These are phyloP conservation scores for Euglossa dilemma DNA, from an alignment of 1,140 invertebrate genomes.

Conservation along the genomic window DNA sequence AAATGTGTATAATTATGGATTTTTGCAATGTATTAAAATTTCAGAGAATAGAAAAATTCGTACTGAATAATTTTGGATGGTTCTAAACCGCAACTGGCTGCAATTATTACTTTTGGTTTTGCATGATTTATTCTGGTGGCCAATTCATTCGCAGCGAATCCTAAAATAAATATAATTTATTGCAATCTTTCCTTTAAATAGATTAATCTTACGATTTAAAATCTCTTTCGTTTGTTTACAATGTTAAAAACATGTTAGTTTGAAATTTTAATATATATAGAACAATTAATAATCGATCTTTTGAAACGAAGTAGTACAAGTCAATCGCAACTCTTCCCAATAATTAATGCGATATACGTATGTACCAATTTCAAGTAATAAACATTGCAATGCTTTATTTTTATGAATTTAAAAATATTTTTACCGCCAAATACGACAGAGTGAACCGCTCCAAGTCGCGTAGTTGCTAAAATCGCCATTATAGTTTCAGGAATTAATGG, in stretches of 20 bases:
- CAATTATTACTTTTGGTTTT: slow-evolving; percentile 93
- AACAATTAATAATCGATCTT: too few species aligned
- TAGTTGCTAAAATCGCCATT: slow-evolving; percentile 92
- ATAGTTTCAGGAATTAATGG: slow-evolving; percentile 94
- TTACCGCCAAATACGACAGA: slow-evolving; percentile 94
- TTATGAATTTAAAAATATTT: not conserved
- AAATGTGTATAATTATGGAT: not conserved
- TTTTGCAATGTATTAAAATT: not conserved
- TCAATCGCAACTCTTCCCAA: too few species aligned
- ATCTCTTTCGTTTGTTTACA: too few species aligned
- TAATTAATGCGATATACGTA: too few species aligned
- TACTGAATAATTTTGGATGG: slow-evolving; percentile 92
- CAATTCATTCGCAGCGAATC: slow-evolving; percentile 94
- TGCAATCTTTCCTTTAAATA: not conserved
- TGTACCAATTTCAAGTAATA: not conserved
- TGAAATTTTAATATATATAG: too few species aligned
- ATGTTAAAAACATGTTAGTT: not conserved
- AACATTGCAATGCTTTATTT: not conserved
- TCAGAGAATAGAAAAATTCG: not conserved
- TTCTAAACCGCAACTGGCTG: slow-evolving; percentile 95
- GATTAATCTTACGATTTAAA: accelerated
- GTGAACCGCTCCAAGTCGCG: slow-evolving; percentile 92
- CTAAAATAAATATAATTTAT: slow-evolving; percentile 76
- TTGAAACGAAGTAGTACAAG: not conserved
- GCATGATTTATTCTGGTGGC: slow-evolving; percentile 93